phyloP scores from a whole-genome alignment of 1,140 invertebrate genomes.

The Dendroctonus valens region DNA sequence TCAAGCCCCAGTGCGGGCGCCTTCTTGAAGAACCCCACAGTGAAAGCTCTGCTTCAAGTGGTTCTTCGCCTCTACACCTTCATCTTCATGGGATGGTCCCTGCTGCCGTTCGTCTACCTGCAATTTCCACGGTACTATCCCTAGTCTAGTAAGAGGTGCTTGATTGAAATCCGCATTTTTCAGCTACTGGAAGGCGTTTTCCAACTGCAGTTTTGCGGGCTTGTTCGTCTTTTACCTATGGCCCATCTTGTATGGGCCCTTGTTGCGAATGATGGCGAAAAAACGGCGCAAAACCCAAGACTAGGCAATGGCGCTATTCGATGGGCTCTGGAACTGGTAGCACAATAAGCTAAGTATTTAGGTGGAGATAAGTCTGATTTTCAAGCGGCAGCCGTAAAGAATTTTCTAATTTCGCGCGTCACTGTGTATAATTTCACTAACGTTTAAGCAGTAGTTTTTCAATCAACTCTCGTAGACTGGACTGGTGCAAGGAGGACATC shows the following conservation, averaged over 20 bases:
- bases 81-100: conserved; percentile 82
- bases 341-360: no score
- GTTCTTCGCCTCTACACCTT: conserved; percentile 74
- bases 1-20: conserved; percentile 54
- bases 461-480: no score
- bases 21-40: conserved; percentile 49
- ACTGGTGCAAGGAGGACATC: no score
- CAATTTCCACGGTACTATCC: conserved; percentile 60
- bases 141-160: conserved; percentile 43
- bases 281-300: conserved; percentile 6
- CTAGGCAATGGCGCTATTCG: no score
- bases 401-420: no score
- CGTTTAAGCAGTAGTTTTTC: no score
- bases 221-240: conserved; percentile 63
- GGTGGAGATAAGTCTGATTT: no score
- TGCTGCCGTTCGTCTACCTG: conserved; percentile 77
- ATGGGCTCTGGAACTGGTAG: no score
- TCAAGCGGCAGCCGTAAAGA: no score
- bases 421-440: no score
- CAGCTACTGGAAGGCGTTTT: conserved; percentile 61
- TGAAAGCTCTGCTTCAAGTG: conserved; percentile 53
- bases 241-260: conserved; percentile 54
- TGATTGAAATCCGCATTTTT: background rate
- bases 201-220: conserved; percentile 63
- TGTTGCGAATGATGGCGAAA: conserved; percentile 38